These are phyloP conservation scores for Plectrocnemia conspersa DNA, from an alignment of 1,140 invertebrate species.

Conservation along the genomic window DNA sequence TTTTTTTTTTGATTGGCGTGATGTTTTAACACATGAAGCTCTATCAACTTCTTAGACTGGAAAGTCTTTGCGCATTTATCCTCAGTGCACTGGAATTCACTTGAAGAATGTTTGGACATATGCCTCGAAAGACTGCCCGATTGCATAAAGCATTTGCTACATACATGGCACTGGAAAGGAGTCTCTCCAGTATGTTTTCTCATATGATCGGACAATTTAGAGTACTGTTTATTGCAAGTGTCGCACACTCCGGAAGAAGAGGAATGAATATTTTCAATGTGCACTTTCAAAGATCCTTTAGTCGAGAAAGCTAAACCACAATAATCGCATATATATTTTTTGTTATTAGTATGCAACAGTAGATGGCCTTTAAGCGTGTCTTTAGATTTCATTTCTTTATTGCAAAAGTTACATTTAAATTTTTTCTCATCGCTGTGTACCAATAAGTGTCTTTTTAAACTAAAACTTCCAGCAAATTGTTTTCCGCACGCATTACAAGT, in stretches of 20 bases:
- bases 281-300: conserved; percentile 44
- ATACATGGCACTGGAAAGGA: conserved; percentile 61
- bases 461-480: conserved; percentile 51
- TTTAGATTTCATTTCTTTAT: conserved; percentile 55
- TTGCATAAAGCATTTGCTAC: conserved; percentile 41
- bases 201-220: conserved; percentile 66
- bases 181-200: conserved; percentile 66
- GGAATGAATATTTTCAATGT: conserved; percentile 29
- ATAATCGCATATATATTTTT: conserved; percentile 57
- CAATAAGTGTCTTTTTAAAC: conserved; percentile 49
- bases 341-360: conserved; percentile 42
- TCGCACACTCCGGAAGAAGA: conserved; percentile 37
- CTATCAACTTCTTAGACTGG: conserved; percentile 23
- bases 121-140: conserved; percentile 48
- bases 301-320: conserved; percentile 60
- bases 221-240: conserved; percentile 52
- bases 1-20: conserved; percentile 29
- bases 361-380: conserved; percentile 45
- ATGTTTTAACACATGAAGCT: conserved; percentile 30
- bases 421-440: conserved; percentile 62
- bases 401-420: conserved; percentile 64
- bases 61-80: conserved; percentile 19
- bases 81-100: conserved; percentile 18
- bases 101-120: conserved; percentile 50
- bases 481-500: conserved; percentile 60